Base-by-base conservation (phyloP, 2,888 invertebrate genomes). In the Athetis lepigone region DNA sequence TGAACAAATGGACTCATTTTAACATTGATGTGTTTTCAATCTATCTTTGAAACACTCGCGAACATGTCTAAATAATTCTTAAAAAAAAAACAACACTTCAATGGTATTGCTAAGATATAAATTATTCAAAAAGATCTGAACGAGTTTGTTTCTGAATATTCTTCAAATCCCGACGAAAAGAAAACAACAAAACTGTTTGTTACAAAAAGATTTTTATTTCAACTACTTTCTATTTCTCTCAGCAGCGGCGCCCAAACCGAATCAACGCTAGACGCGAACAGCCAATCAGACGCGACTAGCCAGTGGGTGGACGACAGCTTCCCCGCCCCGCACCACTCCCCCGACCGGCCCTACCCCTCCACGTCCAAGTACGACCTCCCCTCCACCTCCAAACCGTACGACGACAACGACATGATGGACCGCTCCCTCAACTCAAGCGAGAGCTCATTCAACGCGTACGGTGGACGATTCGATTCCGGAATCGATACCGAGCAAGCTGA, bases 241-340 rank as follows among this genome's bases (percentile, higher is more conserved):
- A 42, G 90, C 55, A 83, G 83, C 61, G 86, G 86, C 67, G 87
- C 83, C 8, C 89, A 87, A 71, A 88, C 90, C 0, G 92, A 92
- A 25, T 92, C 92, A 1, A 91, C 91, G 0, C 78, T 92, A 0
- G 90, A 90, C 33, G 89, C 86, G 21, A 89, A 90, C 80, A 90
- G 91, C 73, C 90, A 90, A 58, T 91, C 92, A 16, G 93, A 92
- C 83, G 95, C 95, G 21, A 95, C 95, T 74, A 93, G 93, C 84
- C 94, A 95, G 67, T 95, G 95, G 95, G 94, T 95, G 70, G 95
- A 95, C 86, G 95, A 95, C 87, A 94, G 94, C 81, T 95, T 95
- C 88, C 94, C 93, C 64, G 87, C 88, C n/a, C 86, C 90, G 27
- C 88, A 88, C 78, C 88, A 88, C 77, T 88, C 90, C 27, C 85